Base-by-base conservation (phyloP, 2,113 vertebrate species). In the Daubentonia madagascariensis region DNA sequence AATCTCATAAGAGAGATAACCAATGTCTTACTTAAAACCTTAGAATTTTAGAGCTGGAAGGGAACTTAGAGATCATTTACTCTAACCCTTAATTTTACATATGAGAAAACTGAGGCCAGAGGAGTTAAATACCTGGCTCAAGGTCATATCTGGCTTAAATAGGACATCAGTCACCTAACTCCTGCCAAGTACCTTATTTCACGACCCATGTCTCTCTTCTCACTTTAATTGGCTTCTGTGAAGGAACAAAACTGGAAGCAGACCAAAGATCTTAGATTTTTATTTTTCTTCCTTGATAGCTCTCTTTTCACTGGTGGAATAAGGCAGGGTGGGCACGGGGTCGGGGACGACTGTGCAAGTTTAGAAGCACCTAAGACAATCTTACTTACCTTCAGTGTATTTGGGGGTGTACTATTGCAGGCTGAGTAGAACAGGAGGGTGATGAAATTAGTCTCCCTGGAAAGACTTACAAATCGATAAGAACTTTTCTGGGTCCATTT, bases 1-100 rank as follows among this genome's bases (percentile, higher is more conserved):
- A 93, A 67, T 90, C 32, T 80, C 67, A 63, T 37, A 94, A 97
- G n/a, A 94, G 63, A 93, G 83, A 89, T 90, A 87, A 72, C 48
- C 54, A 67, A n/a, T 75, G 37, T 73, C 67, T 57, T 89, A 72
- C n/a, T 95, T 78, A 45, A 85, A 89, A 94, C 73, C 35, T 23
- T 54, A 81, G n/a, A 89, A 76, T 94, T 96, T 91, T 52, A 79
- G 83, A 93, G n/a, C 52, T 92, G 50, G 67, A 91, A 89, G 43
- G 54, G 85, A 91, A 68, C 28, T 80, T 40, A 2, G 1, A 54
- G 48, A 91, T 79, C 57, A 63, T 52, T 92, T 81, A 52, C 65
- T 76, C 32, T 89, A 78, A 86, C 18, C 4, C 37, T 93, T 83
- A 65, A 63, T 70, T 96, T 91, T 63, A 80, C 37, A 28, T 54